Base-by-base conservation (phyloP, 2,113 vertebrate genomes). In the Dromaius novaehollandiae region DNA sequence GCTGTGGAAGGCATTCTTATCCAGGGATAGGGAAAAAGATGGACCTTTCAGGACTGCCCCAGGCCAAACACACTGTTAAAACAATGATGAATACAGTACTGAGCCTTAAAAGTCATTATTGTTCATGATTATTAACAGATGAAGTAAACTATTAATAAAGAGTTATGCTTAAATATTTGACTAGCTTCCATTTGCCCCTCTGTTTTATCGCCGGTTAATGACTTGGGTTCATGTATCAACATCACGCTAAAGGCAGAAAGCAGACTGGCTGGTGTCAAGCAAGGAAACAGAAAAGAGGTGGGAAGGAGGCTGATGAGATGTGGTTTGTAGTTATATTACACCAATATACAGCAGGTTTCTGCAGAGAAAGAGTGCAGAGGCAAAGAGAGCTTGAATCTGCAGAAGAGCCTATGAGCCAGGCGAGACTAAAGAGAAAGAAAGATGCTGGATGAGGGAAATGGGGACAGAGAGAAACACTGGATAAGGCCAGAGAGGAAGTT, bases 221-320 rank as follows among this genome's bases (percentile, higher is more conserved):
- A 60, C 18, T 36, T 50, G 36, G 13, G 9, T 55, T 82, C 30
- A 6, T 53, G 58, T 5, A 44, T n/a, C 69, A 82, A 10, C 36
- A 61, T 38, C 40, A 32, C 32, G 11, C 42, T 81, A 66, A 66
- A 77, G 22, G 16, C 11, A 60, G 36, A 71, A 76, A n/a, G 4
- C 9, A 73, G 40, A 26, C 0, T 0, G 4, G 2, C 3, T 46
- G 7, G 22, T 38, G 22, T 36, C 60, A 30, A 34, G 7, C 56
- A 28, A 55, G 32, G 22, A n/a, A 68, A 36, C 7, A 10, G 38
- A 5, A 2, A 13, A 86, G 26, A 83, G 46, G 7, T 16, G 64
- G 53, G 51, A 73, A 63, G 48, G 42, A 53, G 1, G 38, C 61
- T 50, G 6, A 21, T 30, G 34, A 36, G 26, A 30, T 5, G 15